A percentile compares a stretch with the other conserved stretches of the same genome.
Evolutionary conservation across 1,140 invertebrate species (phyloP).

Genomic region (Nebria ingens): DNA sequence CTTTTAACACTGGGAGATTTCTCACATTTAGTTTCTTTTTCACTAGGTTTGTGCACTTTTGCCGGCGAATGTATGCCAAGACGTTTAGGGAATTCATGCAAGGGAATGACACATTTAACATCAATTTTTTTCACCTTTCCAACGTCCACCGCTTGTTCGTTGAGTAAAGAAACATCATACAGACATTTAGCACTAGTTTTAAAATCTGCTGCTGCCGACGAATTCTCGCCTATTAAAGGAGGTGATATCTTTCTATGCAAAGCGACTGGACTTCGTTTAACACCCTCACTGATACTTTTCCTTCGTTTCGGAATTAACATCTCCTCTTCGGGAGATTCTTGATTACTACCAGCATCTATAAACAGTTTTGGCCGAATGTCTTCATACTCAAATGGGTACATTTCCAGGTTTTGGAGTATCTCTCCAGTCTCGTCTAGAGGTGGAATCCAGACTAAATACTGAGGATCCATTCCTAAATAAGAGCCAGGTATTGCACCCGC

Average conservation of each 20-base stretch:
- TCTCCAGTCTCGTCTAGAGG: slow-evolving; percentile 50
- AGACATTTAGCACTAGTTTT: slow-evolving; percentile 15
- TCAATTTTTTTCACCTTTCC: neutral
- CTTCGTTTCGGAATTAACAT: slow-evolving; percentile 22
- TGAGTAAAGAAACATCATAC: slow-evolving; percentile 11
- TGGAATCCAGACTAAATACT: slow-evolving; percentile 77
- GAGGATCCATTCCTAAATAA: slow-evolving; percentile 70
- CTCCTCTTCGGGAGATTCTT: slow-evolving; percentile 31
- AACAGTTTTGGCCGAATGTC: slow-evolving; percentile 25
- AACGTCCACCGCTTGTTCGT: neutral
- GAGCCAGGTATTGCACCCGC: slow-evolving; percentile 70
- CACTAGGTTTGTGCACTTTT: slow-evolving; percentile 22
- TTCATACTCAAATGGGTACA: slow-evolving; percentile 20
- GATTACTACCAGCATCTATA: slow-evolving; percentile 29
- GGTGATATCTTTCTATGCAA: slow-evolving; percentile 21
- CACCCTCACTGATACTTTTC: slow-evolving; percentile 10
- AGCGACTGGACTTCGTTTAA: slow-evolving; percentile 12
- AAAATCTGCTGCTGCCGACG: slow-evolving; percentile 9
- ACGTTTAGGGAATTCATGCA: slow-evolving; percentile 26
- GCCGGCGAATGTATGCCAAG: slow-evolving; percentile 17
- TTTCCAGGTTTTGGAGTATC: slow-evolving; percentile 20
- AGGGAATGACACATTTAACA: slow-evolving; percentile 18
- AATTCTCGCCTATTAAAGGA: slow-evolving; percentile 15
- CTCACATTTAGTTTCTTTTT: slow-evolving; percentile 40
- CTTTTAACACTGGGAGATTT: slow-evolving; percentile 33